Conservation (phyloP, 1,140 invertebrate species). For the Caerostris darwini region DNA sequence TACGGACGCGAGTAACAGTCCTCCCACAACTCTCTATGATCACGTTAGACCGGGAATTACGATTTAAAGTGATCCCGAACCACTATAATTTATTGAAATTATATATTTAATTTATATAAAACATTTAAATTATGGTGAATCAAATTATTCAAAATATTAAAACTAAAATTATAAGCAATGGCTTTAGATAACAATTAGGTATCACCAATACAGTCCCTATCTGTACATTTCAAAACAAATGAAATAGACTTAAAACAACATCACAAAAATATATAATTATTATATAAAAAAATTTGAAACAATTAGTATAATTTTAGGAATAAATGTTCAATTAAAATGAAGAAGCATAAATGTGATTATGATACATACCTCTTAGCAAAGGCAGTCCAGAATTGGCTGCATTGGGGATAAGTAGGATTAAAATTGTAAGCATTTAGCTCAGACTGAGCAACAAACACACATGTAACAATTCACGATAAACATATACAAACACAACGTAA, state of each 20-base stretch:
- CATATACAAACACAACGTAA: conserved; percentile 2
- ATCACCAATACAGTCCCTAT: too few relatives aligned
- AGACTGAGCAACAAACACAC: conserved; percentile 63
- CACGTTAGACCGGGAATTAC: neutral
- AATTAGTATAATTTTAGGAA: neutral
- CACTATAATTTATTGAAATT: neutral
- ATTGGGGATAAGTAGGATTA: conserved; percentile 70
- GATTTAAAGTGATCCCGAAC: neutral
- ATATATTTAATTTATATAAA: neutral
- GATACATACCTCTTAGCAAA: conserved; percentile 96
- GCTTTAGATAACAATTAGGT: too few relatives aligned
- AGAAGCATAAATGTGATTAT: neutral
- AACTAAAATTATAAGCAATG: too few relatives aligned
- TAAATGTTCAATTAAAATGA: neutral
- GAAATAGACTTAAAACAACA: neutral
- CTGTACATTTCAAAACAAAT: too few relatives aligned
- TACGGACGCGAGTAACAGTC: too few relatives aligned
- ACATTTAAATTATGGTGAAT: neutral
- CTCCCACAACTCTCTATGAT: neutral
- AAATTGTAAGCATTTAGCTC: conserved; percentile 73
- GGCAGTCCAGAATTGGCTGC: conserved; percentile 91
- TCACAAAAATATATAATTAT: neutral
- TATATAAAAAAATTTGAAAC: neutral
- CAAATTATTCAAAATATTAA: neutral
- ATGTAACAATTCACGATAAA: conserved; percentile 43